Evolutionary conservation across 1,140 invertebrate genomes (phyloP), one percentile per base, ranked within the genome.

Genomic region (Bradynema listronoti): DNA sequence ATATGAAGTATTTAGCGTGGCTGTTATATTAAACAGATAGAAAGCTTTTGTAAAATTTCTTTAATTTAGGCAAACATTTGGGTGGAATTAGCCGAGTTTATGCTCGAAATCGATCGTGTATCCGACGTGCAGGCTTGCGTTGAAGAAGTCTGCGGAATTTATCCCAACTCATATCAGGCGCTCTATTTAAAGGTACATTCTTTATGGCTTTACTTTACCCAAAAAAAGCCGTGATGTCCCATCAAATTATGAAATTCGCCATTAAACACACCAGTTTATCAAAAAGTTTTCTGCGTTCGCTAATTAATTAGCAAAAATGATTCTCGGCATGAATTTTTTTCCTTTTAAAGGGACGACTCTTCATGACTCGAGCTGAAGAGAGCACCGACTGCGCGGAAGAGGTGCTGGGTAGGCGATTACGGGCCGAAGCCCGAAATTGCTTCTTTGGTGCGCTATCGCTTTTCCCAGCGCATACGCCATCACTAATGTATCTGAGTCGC

Each of bases 71-170:
- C 74, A 4, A 71, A 77, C 30, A 73, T 77, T 22, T 77, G 74
- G 74, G 65, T 77, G 33, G 71, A 74, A 45, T 52, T 77, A 14
- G 77, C 74, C 3, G 75, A 77, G 41, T 61, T 77, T 27, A 77
- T 78, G 34, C 41, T 77, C n/a, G 70, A 70, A 29, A 47, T 58
- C 14, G 62, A 72, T n/a, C 58, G 63, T 11, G 52, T 67, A 22
- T 25, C 51, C 5, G 74, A 77, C 29, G 53, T 77, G 0, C 69
- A 71, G 19, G 45, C 58, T 25, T 78, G 77, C 45, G 71, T 77
- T 11, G 76, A 76, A 49, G 73, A 78, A 61, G 74, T 73, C 2
- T 72, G 67, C 30, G 51, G 43, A 19, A 45, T 72, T 34, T 77
- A 77, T 42, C 76, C 76, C 14, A 62, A 72, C 34, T 77, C 75